Base-by-base conservation (phyloP, 92 coral and sea anemone genomes). In the Phymanthus crucifer region DNA sequence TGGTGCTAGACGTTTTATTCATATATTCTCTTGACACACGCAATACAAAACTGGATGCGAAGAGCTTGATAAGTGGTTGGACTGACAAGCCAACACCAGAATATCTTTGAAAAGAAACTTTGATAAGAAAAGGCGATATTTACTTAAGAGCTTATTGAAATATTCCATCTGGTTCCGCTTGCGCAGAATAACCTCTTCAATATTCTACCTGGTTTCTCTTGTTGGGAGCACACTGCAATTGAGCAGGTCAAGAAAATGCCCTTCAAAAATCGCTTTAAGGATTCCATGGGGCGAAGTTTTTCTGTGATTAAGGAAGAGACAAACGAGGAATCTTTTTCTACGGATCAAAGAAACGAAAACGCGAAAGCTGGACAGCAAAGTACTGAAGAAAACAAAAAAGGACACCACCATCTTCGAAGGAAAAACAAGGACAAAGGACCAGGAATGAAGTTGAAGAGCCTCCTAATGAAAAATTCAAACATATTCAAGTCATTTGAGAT, bases 101-200 rank as follows among this genome's bases (percentile, higher is more conserved):
- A 66, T 54, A 57, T 31, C 80, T 75, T 47, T 75, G 48, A 77
- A 77, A 27, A 77, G 54, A 71, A 61, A n/a, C 57, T 61, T 47
- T 35, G 83, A 79, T 79, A 79, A 79, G 24, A 45, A 66, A 16
- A 48, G n/a, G 35, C 24, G 56, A 67, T 69, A 78, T 79, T 67
- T 56, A 79, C 69, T 79, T 29, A 32, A 79, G 32, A 29, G 34
- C 29, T 67, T 79, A 27, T 45, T 79, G 61, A 69, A 26, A 67
- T 40, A 19, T 21, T 29, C 8, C 83, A 79, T 67, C 83, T 79
- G 83, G 56, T 67, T 79, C 83, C 83, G 83, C 40, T 79, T 47
- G 74, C 38, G 56, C 69, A 24, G 46, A 27, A 37, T 27, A 36
- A 7, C 58, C 74, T 35, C 64, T 33, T 32, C 21, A 16, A 26